These are phyloP conservation scores for Coptodon rendalli DNA, from an alignment of 2,113 vertebrate genomes.

Conservation along the genomic window DNA sequence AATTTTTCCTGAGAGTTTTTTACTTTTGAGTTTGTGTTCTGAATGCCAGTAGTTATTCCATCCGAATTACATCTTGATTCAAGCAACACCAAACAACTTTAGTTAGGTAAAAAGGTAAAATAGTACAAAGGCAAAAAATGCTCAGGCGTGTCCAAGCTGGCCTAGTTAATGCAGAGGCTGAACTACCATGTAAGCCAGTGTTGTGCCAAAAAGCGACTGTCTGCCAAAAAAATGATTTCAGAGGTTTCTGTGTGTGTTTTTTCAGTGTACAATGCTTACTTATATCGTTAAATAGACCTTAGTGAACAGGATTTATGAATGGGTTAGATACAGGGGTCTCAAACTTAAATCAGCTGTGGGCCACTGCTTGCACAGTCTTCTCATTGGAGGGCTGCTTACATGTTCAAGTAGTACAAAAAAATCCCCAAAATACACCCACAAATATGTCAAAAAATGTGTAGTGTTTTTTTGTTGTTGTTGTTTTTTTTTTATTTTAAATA, in stretches of 20 bases:
- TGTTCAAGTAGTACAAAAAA: not conserved
- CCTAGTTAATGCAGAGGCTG: not conserved
- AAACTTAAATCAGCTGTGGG: not conserved
- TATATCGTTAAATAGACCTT: not conserved
- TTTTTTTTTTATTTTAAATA: not conserved
- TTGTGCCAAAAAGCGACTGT: not conserved
- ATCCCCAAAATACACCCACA: rapidly evolving
- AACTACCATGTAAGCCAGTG: not conserved
- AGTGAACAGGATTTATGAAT: not conserved
- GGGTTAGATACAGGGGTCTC: not conserved
- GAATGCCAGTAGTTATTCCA: no score
- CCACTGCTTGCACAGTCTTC: not conserved
- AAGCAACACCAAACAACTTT: not conserved
- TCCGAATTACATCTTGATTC: not conserved
- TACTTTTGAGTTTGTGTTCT: no score
- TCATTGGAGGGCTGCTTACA: not conserved
- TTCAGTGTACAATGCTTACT: not conserved
- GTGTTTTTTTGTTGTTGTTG: not conserved
- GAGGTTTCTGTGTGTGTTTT: not conserved
- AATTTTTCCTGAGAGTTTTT: not conserved
- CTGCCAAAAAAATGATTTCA: not conserved
- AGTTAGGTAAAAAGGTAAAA: not conserved
- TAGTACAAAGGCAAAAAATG: not conserved
- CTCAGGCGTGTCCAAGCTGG: not conserved
- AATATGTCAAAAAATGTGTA: not conserved